Percentiles rank a stretch among this genome's conserved stretches.
Evolutionary conservation across 2,888 invertebrate species (phyloP).

Genomic region (Drosophila neonasuta): DNA sequence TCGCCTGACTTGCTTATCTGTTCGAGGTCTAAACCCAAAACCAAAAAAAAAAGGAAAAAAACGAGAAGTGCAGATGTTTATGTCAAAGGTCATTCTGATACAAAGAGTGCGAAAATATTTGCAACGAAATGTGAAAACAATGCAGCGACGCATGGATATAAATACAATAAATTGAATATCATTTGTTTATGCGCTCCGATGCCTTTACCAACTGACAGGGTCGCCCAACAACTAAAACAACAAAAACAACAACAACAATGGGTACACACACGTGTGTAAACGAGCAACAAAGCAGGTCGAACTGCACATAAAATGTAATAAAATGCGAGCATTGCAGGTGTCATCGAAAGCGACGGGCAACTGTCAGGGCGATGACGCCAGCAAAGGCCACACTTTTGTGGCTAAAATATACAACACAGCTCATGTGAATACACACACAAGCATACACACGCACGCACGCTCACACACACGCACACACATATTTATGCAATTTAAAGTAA

Average conservation of each 20-base stretch:
- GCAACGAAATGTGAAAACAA: slow-evolving; percentile 43
- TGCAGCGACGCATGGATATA: slow-evolving; percentile 41
- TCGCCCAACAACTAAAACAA: slow-evolving; percentile 33
- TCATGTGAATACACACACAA: slow-evolving; percentile 31
- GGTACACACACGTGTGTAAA: slow-evolving; percentile 4
- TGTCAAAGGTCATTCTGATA: slow-evolving; percentile 14
- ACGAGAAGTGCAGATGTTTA: not conserved
- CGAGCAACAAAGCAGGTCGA: not conserved
- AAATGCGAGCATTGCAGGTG: slow-evolving; percentile 78
- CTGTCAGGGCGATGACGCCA: slow-evolving; percentile 65
- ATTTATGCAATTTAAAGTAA: slow-evolving; percentile 77
- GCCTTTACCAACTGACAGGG: slow-evolving; percentile 70
- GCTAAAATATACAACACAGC: slow-evolving; percentile 68
- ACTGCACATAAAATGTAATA: slow-evolving; percentile 68
- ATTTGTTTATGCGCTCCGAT: slow-evolving; percentile 75
- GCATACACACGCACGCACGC: not conserved
- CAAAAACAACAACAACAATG: slow-evolving; percentile 1
- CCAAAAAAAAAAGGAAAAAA: not conserved
- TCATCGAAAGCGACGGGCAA: slow-evolving; percentile 64
- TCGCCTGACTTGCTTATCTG: slow-evolving; percentile 39
- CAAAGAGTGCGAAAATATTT: slow-evolving; percentile 41
- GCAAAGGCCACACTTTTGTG: slow-evolving; percentile 71
- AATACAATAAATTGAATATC: slow-evolving; percentile 74
- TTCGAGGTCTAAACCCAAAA: not conserved
- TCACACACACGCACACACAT: slow-evolving; percentile 28